Evolutionary conservation across 2,113 vertebrate species (phyloP), one percentile per base, ranked within the genome.

Genomic region (Coryphaenoides rupestris): DNA sequence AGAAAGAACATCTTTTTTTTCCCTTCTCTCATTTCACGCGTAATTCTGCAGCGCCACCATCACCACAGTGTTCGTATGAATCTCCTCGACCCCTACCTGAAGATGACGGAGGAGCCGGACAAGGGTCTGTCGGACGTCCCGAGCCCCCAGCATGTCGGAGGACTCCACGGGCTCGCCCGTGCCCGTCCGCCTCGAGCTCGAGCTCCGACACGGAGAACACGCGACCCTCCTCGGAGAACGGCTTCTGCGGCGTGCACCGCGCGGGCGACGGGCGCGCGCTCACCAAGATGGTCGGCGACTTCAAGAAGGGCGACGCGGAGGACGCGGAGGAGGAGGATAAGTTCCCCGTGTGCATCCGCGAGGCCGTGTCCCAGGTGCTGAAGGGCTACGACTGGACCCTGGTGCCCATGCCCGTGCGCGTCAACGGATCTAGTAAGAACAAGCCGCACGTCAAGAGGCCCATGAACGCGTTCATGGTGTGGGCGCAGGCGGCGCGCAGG

Each of bases 371-470:
- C 88, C 96, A 98, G 89, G 96, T 98, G 87, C 92, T 98, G 21
- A 98, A 98, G 79, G 96, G 96, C 72, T 98, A 98, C 89, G 96
- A 98, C 92, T 98, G 96, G 96, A 98, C 96, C 3, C 92, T 98
- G 68, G 96, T 98, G 62, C 96, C 96, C 9, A 98, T 98, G 94
- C 96, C 96, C 0, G 96, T 98, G 63, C 91, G 96, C 68, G 95
- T 96, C 16, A 96, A 98, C 83, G 96, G 96, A 80, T 94, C 94
- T 45, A 93, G 91, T 68, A 98, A 98, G 77, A 96, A 92, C 91
- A 98, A 98, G 49, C 95, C 95, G n/a, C 96, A 98, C 72, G 91
- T 93, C 6, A 93, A 93, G 82, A 86, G 92, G 72, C 92, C 92
- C 2, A 93, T 93, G 92, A 93, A 93, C 28, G 92, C 92, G 22